phyloP scores from a whole-genome alignment of 2,797 vertebrate species.

The Jordanella pulchra region DNA sequence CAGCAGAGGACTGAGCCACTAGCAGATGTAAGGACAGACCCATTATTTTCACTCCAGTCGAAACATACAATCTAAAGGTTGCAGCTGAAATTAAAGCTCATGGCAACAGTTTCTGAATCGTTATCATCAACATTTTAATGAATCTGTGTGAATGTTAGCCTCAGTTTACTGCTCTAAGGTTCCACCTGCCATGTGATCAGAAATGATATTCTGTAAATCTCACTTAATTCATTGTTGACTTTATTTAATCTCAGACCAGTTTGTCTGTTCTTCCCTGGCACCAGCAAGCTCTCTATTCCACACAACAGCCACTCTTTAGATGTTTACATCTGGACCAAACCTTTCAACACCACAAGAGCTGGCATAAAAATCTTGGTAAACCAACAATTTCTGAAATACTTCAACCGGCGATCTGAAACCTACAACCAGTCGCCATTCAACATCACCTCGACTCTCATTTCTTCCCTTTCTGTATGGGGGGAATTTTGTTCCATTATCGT shows the following conservation, averaged over 20 bases:
- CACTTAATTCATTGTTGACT: not conserved
- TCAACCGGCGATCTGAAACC: not conserved
- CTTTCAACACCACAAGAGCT: too few relatives aligned
- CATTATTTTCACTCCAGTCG: not conserved
- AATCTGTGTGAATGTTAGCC: too few relatives aligned
- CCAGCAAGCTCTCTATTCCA: not conserved
- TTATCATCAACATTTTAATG: too few relatives aligned
- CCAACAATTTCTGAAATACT: not conserved
- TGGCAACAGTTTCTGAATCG: too few relatives aligned
- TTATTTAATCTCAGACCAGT: not conserved
- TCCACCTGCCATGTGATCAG: too few relatives aligned
- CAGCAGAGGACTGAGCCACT: not conserved
- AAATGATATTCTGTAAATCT: not conserved
- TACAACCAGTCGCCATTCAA: not conserved
- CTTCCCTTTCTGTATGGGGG: not conserved
- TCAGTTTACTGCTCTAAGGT: too few relatives aligned
- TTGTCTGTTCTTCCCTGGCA: not conserved
- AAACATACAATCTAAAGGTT: not conserved
- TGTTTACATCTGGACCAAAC: not conserved
- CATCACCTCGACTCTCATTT: not conserved
- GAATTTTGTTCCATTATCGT: too few relatives aligned
- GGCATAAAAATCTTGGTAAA: not conserved
- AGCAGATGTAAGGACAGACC: not conserved
- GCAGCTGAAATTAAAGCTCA: not conserved
- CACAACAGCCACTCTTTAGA: not conserved